Conservation (phyloP, 2,888 invertebrate species). For the Metacarcinus magister region DNA sequence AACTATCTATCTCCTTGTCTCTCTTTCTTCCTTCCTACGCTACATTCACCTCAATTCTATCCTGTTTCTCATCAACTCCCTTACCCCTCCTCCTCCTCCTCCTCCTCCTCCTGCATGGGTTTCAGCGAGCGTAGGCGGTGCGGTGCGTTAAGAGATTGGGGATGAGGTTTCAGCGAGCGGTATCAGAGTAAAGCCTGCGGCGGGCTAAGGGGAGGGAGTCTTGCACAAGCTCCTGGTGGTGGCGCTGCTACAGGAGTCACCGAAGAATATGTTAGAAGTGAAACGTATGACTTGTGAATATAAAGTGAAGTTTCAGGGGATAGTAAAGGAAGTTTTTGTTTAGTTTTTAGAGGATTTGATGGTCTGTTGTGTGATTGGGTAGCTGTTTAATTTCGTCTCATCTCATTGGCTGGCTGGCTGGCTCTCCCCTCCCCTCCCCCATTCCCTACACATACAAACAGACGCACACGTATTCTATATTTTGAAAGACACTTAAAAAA, state of each 20-base stretch:
- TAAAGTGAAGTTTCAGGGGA: background rate
- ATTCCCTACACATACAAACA: background rate
- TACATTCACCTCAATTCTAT: background rate
- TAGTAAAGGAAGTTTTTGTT: no score
- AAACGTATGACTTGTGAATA: background rate
- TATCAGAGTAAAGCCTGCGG: background rate
- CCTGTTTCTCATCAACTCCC: constrained; percentile 10
- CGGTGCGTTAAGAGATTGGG: constrained; percentile 1
- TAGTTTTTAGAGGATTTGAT: no score
- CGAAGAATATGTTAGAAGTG: background rate
- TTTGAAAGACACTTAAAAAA: background rate
- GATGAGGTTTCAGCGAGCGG: background rate
- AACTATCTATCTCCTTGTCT: background rate
- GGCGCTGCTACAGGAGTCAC: background rate
- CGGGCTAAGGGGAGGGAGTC: background rate
- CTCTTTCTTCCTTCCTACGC: background rate
- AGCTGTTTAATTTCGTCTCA: no score
- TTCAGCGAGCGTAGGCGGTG: background rate
- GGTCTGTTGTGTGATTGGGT: no score
- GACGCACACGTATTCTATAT: background rate
- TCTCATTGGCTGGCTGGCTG: no score
- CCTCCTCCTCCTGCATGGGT: background rate
- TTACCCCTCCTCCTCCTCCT: background rate
- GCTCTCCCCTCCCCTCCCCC: no score
- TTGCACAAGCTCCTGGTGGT: background rate